These are phyloP conservation scores for Heteromyza rotundicornis DNA, from an alignment of 2,888 invertebrate species.

Conservation along the genomic window DNA sequence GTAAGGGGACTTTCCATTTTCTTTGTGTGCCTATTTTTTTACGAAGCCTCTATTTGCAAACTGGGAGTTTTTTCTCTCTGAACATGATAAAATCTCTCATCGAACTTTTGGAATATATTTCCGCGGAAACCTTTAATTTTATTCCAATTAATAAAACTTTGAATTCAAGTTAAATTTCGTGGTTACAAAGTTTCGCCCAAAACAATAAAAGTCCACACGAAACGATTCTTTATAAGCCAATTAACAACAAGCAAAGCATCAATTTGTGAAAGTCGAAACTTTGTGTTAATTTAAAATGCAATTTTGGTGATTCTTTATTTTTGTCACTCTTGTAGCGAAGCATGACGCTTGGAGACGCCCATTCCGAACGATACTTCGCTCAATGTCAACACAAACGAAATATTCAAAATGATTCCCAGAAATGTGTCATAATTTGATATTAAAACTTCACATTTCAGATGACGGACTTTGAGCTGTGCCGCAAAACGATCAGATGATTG, in stretches of 20 bases:
- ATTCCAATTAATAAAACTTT: too few relatives aligned
- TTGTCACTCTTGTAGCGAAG: neutral
- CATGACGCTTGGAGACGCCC: too few relatives aligned
- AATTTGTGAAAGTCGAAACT: constrained; percentile 10
- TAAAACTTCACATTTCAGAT: constrained; percentile 27
- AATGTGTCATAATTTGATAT: constrained; percentile 34
- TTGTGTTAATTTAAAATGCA: neutral
- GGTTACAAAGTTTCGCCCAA: neutral
- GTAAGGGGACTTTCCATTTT: too few relatives aligned
- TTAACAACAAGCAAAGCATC: constrained; percentile 13
- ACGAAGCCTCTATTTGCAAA: too few relatives aligned
- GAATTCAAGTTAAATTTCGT: neutral
- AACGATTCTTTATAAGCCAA: constrained; percentile 14
- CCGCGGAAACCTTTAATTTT: too few relatives aligned
- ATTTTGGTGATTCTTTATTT: neutral
- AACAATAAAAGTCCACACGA: constrained; percentile 8
- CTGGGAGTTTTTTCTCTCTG: too few relatives aligned
- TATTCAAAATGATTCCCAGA: constrained; percentile 29
- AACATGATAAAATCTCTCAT: too few relatives aligned
- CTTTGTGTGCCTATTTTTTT: too few relatives aligned
- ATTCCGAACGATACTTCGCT: neutral
- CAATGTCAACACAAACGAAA: constrained; percentile 19
- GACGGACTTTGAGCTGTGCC: too few relatives aligned
- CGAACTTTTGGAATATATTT: too few relatives aligned
- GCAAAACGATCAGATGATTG: too few relatives aligned